Base-by-base conservation (phyloP, 2,888 invertebrate genomes). In the Drosophila ustulata region DNA sequence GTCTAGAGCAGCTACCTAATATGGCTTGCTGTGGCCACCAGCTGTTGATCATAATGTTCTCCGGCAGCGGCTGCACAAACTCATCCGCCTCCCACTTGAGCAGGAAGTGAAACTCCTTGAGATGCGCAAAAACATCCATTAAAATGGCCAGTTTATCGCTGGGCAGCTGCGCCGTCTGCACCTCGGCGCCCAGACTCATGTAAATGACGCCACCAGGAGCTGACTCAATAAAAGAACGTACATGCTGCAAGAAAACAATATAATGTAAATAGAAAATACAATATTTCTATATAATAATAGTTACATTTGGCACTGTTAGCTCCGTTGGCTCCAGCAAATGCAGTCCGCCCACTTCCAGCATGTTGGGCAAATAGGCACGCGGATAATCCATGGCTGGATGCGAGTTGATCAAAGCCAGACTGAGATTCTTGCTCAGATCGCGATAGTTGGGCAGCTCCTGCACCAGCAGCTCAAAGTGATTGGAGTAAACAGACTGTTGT, bases 61-160 rank as follows among this genome's bases (percentile, higher is more conserved):
- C 66, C 2, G 92, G 92, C 75, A 91, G 82, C 26, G 63, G 53
- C 3, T 68, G 52, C 5, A 90, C 82, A 34, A 92, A 78, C 30
- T 89, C 75, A 2, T 91, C 91, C 1, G 90, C 90, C 69, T 94
- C 94, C 92, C 93, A 94, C 85, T 94, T 94, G 85, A 94, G 91
- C 7, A 94, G 78, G 26, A 94, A 92, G 46, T 90, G 77, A 45
- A 91, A 87, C 23, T 90, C 90, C 28, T 86, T 88, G 6, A 92
- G 73, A 50, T 92, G 86, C 23, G 86, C 74, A 39, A 91, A 85
- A 0, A 85, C 88, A 68, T 91, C 90, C 3, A 91, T 56, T 8
- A 91, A 67, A 3, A 81, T 66, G 34, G 91, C 80, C 3, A 92
- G 64, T 66, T 91, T 92, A n/a, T 92, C 91, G n/a, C 77, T 80